phyloP scores from a whole-genome alignment of 1,140 invertebrate species.

The Drosophila jambulina region DNA sequence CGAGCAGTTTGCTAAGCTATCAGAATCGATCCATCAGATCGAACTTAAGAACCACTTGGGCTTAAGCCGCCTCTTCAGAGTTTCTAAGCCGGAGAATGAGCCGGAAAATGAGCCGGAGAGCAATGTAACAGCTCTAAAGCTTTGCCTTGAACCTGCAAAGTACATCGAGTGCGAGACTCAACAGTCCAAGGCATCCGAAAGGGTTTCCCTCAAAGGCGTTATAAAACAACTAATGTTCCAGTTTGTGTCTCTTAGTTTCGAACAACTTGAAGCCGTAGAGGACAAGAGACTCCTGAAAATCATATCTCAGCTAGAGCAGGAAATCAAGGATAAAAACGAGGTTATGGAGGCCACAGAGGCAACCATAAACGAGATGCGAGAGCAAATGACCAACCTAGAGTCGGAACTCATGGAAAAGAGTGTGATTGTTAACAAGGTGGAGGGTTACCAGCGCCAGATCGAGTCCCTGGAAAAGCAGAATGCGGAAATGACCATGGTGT shows the following conservation, averaged over 20 bases:
- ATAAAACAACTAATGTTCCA: constrained; percentile 45
- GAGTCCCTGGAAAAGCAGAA: constrained; percentile 69
- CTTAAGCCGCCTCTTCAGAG: constrained; percentile 43
- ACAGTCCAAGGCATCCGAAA: neutral
- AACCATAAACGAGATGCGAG: constrained; percentile 64
- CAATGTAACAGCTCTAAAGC: constrained; percentile 13
- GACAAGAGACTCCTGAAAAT: constrained; percentile 13
- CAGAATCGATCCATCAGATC: constrained; percentile 51
- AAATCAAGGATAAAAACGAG: constrained; percentile 53
- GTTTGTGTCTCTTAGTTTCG: constrained; percentile 20
- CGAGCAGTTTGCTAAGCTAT: constrained; percentile 36
- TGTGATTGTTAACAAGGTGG: constrained; percentile 66
- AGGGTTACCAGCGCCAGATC: constrained; percentile 71
- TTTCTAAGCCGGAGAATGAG: neutral
- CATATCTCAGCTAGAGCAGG: constrained; percentile 45
- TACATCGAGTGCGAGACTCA: constrained; percentile 11
- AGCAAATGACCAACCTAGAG: constrained; percentile 61
- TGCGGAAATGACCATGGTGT: constrained; percentile 70
- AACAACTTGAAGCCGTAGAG: neutral
- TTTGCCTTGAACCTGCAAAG: constrained; percentile 33
- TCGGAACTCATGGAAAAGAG: constrained; percentile 70
- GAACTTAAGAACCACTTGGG: constrained; percentile 33
- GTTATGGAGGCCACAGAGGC: constrained; percentile 60
- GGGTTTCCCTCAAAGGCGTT: constrained; percentile 35
- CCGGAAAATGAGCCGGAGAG: neutral